phyloP scores from a whole-genome alignment of 2,888 invertebrate species.

The Drosophila kanekoi region DNA sequence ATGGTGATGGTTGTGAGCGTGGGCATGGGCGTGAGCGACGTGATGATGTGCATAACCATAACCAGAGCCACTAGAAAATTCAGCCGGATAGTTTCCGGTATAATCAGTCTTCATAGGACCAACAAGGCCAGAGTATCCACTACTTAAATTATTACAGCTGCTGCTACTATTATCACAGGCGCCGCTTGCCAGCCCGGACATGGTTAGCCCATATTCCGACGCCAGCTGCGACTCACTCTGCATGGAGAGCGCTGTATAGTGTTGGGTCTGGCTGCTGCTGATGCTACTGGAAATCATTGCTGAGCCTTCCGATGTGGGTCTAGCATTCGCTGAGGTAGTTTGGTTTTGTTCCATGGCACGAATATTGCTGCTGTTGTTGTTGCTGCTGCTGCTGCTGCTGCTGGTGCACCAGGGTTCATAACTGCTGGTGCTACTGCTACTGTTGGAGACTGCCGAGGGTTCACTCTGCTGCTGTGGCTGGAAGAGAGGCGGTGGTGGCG shows the following conservation, averaged over 20 bases:
- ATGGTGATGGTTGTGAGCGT: constrained; percentile 54
- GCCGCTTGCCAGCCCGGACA: constrained; percentile 73
- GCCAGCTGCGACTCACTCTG: constrained; percentile 82
- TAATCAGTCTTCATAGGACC: constrained; percentile 81
- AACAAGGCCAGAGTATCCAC: constrained; percentile 61
- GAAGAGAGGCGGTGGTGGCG: constrained; percentile 14
- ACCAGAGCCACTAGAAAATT: constrained; percentile 64
- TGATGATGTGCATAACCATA: constrained; percentile 62
- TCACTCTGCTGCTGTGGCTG: constrained; percentile 22
- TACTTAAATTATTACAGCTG: constrained; percentile 31
- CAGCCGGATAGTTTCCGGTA: constrained; percentile 67
- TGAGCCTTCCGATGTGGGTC: constrained; percentile 28
- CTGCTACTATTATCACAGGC: constrained; percentile 51
- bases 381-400: constrained; percentile 62
- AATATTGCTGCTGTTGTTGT: constrained; percentile 37
- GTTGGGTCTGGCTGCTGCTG: constrained; percentile 48
- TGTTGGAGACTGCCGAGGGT: constrained; percentile 39
- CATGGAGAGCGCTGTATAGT: constrained; percentile 81
- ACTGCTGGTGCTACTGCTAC: constrained; percentile 15
- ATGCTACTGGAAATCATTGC: constrained; percentile 45
- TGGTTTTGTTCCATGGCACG: constrained; percentile 66
- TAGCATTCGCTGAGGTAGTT: constrained; percentile 63
- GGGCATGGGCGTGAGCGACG: constrained; percentile 44
- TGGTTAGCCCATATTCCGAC: constrained; percentile 79
- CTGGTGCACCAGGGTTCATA: constrained; percentile 31